These are phyloP conservation scores for Natrix natrix DNA, from an alignment of 2,797 vertebrate species.

Conservation along the genomic window DNA sequence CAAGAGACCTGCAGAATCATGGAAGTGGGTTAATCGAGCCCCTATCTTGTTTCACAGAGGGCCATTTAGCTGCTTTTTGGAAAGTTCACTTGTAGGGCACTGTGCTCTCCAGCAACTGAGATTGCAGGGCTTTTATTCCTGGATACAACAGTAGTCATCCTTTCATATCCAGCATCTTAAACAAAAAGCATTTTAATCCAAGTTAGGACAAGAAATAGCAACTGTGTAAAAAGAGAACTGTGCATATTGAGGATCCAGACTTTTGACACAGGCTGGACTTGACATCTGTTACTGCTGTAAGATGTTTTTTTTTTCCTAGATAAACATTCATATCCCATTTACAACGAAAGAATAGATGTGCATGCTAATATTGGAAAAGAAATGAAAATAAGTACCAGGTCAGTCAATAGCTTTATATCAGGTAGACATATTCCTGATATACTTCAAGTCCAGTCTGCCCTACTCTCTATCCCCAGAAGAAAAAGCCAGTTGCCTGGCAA, in stretches of 20 bases:
- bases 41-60: not conserved
- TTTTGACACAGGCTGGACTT: not conserved
- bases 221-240: not conserved
- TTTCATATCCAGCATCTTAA: not conserved
- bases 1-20: not conserved
- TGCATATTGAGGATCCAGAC: not conserved
- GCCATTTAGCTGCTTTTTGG: not conserved
- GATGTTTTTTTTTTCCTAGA: not conserved
- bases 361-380: not conserved
- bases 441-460: not conserved
- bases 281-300: not conserved
- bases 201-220: not conserved
- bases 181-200: not conserved
- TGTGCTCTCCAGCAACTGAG: not conserved
- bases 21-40: not conserved
- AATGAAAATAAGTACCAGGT: not conserved
- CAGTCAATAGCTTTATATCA: not conserved
- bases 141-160: not conserved
- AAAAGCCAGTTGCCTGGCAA: conserved; percentile 17
- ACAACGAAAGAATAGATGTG: not conserved
- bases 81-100: not conserved
- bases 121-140: not conserved
- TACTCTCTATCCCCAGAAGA: not conserved
- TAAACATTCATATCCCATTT: not conserved
- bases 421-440: not conserved